Evolutionary conservation across 2,113 vertebrate genomes (phyloP).

Genomic region (Megaceryle maxima): DNA sequence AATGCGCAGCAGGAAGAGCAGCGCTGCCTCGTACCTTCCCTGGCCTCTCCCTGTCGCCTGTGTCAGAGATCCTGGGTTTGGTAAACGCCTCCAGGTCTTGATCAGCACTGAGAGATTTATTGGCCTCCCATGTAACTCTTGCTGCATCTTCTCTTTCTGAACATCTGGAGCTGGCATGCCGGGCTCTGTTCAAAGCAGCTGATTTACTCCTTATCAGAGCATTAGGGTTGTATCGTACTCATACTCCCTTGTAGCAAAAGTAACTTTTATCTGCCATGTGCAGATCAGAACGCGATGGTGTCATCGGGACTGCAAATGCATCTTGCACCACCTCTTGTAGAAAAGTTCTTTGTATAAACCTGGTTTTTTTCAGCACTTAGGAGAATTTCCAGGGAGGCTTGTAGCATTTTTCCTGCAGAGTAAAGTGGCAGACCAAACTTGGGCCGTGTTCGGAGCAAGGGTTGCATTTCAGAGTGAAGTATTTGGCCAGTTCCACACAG

Average conservation of each 20-base stretch:
- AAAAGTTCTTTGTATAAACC: background rate
- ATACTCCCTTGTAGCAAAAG: rapidly evolving
- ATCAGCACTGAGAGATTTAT: background rate
- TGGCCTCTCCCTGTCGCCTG: rapidly evolving
- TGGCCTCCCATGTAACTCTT: background rate
- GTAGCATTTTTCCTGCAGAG: background rate
- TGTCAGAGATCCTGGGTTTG: background rate
- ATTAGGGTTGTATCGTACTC: background rate
- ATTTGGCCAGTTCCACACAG: background rate
- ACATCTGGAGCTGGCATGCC: background rate
- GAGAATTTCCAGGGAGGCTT: background rate
- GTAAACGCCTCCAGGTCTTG: background rate
- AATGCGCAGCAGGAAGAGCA: background rate
- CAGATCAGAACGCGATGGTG: background rate
- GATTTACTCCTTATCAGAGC: background rate
- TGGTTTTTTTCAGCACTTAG: background rate
- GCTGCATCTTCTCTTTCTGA: background rate
- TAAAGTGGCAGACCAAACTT: background rate
- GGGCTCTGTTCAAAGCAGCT: background rate
- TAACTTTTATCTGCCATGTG: background rate
- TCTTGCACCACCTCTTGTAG: background rate
- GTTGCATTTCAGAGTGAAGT: background rate
- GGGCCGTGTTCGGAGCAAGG: background rate
- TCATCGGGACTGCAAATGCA: background rate
- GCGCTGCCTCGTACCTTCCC: background rate